A percentile compares a stretch with the other conserved stretches of the same genome.
phyloP scores from a whole-genome alignment of 2,888 invertebrate genomes.

The Folsomia candida region DNA sequence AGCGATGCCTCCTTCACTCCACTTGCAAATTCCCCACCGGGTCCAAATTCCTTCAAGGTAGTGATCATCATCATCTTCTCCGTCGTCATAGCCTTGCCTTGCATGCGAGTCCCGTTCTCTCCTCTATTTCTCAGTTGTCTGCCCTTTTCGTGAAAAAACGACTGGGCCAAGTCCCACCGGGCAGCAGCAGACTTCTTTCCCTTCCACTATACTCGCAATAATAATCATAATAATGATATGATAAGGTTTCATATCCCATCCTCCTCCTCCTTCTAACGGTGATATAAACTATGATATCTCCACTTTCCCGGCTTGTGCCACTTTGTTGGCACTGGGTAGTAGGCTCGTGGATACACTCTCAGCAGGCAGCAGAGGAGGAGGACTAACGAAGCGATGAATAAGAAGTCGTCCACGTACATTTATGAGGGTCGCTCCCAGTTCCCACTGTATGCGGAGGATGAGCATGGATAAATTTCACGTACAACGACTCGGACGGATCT shows the following conservation, averaged over 20 bases:
- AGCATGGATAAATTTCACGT: background rate
- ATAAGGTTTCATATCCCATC: background rate
- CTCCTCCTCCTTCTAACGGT: too few relatives aligned
- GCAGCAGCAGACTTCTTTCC: background rate
- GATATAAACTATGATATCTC: too few relatives aligned
- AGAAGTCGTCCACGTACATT: background rate
- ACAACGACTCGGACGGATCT: background rate
- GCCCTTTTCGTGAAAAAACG: conserved; percentile 12
- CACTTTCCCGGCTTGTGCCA: too few relatives aligned
- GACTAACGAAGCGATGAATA: too few relatives aligned
- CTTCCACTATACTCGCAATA: background rate
- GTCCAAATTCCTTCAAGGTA: background rate
- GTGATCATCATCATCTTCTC: background rate
- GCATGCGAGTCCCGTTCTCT: conserved; percentile 38
- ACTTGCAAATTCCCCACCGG: conserved; percentile 8
- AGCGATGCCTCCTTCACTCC: background rate
- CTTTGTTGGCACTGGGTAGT: too few relatives aligned
- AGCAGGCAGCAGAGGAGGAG: too few relatives aligned
- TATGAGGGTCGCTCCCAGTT: background rate
- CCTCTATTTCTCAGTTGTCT: conserved; percentile 48
- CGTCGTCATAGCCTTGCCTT: background rate
- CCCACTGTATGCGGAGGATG: too few relatives aligned
- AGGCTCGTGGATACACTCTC: too few relatives aligned
- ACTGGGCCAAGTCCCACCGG: background rate
- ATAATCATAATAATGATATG: background rate